Conservation (phyloP, 2,888 invertebrate genomes). For the Dicyrtoma fusca region DNA sequence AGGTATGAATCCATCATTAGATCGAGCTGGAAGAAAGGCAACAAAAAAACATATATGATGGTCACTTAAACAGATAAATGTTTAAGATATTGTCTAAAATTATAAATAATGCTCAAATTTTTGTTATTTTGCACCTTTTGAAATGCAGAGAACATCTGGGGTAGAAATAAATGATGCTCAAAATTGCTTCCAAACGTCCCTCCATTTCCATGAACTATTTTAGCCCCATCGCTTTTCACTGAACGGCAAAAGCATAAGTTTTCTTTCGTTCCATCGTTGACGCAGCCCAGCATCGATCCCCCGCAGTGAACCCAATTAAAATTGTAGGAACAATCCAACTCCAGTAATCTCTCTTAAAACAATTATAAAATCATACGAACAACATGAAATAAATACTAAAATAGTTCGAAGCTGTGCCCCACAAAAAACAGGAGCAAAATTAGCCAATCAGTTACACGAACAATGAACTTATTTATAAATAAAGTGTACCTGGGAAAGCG, state of each 20-base stretch:
- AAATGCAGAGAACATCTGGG: background rate
- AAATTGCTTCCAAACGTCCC: background rate
- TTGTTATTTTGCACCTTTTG: background rate
- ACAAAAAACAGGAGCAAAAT: no score
- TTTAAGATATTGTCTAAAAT: no score
- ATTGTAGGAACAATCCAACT: constrained; percentile 29
- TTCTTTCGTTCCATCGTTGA: background rate
- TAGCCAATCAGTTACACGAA: no score
- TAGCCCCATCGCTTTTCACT: background rate
- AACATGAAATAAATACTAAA: no score
- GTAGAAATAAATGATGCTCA: background rate
- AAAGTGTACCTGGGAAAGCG: constrained; percentile 77
- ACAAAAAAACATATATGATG: background rate
- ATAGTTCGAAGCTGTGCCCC: no score
- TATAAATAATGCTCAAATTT: no score
- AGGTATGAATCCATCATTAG: constrained; percentile 10
- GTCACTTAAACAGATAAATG: no score
- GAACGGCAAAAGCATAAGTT: constrained; percentile 23
- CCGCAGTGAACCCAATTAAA: constrained; percentile 39
- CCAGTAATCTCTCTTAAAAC: constrained; percentile 2
- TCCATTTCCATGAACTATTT: constrained; percentile 22
- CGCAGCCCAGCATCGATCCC: background rate
- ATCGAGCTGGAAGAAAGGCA: constrained; percentile 16
- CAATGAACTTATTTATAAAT: no score
- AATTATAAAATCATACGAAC: no score